Base-by-base conservation (phyloP, 2,888 invertebrate genomes). In the Sipha maydis region DNA sequence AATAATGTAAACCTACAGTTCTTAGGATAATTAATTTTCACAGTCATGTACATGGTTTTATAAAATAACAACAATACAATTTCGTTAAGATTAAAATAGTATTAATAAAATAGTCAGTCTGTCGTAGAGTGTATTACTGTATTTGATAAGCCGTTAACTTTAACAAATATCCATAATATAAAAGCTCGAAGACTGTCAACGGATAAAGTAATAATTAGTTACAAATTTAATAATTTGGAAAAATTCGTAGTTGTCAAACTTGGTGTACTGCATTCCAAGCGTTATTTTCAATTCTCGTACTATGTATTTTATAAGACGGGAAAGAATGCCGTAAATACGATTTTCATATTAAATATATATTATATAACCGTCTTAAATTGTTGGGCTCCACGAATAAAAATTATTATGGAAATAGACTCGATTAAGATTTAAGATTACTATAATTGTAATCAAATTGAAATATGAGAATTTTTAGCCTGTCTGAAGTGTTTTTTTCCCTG, bases 61-160 rank as follows among this genome's bases (percentile, higher is more conserved):
- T 34, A 86, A 73, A 79, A 86, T 79, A 80, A 79, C 14, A 86
- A 86, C 21, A 83, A 76, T 85, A 67, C 41, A 67, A 48, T 67
- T 85, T 31, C n/a, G n/a, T 71, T 69, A 85, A 31, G 34, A 85
- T 69, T 78, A 86, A 79, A 48, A 79, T n/a, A 54, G 71, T 73
- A 54, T 25, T 80, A 86, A 86, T 69, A 73, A 86, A 86, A 86
- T 80, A 86, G 79, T 86, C 86, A 86, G 86, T 86, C 86, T 73
- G 79, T 80, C 61, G 56, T 86, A 71, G 79, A 73, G 85, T 67
- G 67, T 85, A 85, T 86, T 73, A 80, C n/a, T 73, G 79, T 73
- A 86, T 73, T 86, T 71, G 86, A 80, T 73, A 73, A 79, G 73
- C 38, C 19, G 54, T 73, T 21, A 56, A 73, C 86, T 41, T 73